These are phyloP conservation scores for Danio aesculapii DNA, from an alignment of 2,797 vertebrate species.

Conservation along the genomic window DNA sequence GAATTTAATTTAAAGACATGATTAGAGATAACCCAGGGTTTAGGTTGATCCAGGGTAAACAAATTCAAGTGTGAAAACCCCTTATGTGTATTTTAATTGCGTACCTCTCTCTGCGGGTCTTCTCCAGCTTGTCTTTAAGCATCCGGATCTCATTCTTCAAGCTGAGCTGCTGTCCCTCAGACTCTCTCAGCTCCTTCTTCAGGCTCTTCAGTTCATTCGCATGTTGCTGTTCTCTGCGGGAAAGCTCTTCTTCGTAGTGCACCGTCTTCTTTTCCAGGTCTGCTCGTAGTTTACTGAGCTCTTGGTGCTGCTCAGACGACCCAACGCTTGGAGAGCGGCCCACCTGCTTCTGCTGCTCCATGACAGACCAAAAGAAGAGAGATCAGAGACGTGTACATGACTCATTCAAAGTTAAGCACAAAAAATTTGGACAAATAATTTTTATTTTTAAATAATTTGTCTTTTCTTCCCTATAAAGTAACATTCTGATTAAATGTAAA, in stretches of 20 bases:
- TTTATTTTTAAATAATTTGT: neutral
- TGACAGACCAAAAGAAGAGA: neutral
- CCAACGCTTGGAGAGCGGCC: constrained; percentile 85
- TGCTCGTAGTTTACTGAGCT: constrained; percentile 89
- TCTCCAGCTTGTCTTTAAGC: constrained; percentile 97
- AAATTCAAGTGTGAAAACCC: too few species aligned
- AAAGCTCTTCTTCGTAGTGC: constrained; percentile 91
- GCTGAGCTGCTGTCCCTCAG: constrained; percentile 92
- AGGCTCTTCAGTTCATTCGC: constrained; percentile 89
- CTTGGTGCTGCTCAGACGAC: constrained; percentile 89
- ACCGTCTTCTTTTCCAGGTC: constrained; percentile 94
- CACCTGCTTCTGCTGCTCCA: constrained; percentile 86
- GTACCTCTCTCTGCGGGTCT: constrained; percentile 94
- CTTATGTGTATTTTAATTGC: too few species aligned
- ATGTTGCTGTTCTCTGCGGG: constrained; percentile 89
- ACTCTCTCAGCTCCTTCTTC: constrained; percentile 92
- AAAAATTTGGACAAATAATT: neutral
- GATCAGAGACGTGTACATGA: neutral
- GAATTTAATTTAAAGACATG: too few species aligned
- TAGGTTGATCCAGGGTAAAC: too few species aligned
- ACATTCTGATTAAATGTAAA: too few species aligned
- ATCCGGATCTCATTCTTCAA: constrained; percentile 96
- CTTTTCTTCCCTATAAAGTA: too few species aligned
- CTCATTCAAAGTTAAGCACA: neutral
- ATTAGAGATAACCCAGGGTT: too few species aligned